Conservation (phyloP, 2,797 vertebrate species). For the Hephaestus fuliginosus region DNA sequence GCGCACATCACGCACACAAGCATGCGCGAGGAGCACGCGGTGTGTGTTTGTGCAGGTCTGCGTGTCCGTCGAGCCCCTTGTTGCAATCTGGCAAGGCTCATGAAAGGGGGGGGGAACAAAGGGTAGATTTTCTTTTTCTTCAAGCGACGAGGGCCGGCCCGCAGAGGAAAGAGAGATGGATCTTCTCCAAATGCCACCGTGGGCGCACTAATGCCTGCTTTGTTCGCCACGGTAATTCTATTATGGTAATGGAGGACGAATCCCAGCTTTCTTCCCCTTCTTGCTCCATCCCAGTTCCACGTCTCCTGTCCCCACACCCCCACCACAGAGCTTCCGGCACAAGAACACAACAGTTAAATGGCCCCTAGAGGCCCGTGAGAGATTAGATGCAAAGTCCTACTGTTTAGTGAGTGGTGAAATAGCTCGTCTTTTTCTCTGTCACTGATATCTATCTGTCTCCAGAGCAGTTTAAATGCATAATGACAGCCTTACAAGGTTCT, state of each 20-base stretch:
- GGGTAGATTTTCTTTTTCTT: conserved; percentile 72
- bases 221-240: conserved; percentile 79
- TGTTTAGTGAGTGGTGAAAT: conserved; percentile 23
- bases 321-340: conserved; percentile 57
- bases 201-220: conserved; percentile 73
- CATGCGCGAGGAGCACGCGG: background rate
- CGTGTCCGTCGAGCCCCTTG: conserved; percentile 46
- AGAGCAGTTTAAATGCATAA: conserved; percentile 12
- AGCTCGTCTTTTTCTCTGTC: conserved; percentile 1
- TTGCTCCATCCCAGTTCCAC: conserved; percentile 42
- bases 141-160: conserved; percentile 47
- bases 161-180: conserved; percentile 75
- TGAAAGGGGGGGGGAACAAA: conserved; percentile 59
- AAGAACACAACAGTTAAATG: conserved; percentile 61
- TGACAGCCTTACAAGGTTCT: conserved; percentile 1
- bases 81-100: conserved; percentile 57
- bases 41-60: conserved; percentile 37
- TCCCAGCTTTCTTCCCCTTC: conserved; percentile 59
- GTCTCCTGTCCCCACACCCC: conserved; percentile 38
- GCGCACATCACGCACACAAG: conserved; percentile 15
- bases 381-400: conserved; percentile 52
- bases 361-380: conserved; percentile 48
- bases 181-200: conserved; percentile 77
- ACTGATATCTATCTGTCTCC: conserved; percentile 38
- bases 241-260: conserved; percentile 77